A percentile compares a stretch with the other conserved stretches of the same genome.
These are phyloP conservation scores for Dysdera silvatica DNA, from an alignment of 1,140 invertebrate species.

Conservation along the genomic window DNA sequence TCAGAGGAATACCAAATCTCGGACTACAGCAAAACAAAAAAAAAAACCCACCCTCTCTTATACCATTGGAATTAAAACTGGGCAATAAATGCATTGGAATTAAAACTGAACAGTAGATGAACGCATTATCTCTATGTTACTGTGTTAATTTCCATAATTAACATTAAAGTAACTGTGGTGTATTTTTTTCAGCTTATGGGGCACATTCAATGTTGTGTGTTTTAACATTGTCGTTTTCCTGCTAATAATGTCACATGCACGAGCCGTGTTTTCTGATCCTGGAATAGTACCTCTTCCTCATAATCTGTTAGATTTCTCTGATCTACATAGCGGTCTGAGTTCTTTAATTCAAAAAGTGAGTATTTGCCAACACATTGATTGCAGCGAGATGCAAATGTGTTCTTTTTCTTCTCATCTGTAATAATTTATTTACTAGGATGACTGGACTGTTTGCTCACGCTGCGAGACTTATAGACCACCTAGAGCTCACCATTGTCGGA, in stretches of 20 bases:
- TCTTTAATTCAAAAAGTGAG: constrained; percentile 24
- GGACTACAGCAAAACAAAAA: no score
- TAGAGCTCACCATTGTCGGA: constrained; percentile 77
- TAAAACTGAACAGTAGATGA: no score
- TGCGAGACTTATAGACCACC: constrained; percentile 79
- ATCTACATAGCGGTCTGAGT: constrained; percentile 56
- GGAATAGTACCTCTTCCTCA: constrained; percentile 76
- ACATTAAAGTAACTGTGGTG: constrained; percentile 24
- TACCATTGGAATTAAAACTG: constrained; percentile 24
- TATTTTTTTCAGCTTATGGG: constrained; percentile 64
- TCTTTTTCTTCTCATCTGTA: constrained; percentile 22
- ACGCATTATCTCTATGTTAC: no score
- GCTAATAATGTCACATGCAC: constrained; percentile 63
- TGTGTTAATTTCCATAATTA: constrained; percentile 17
- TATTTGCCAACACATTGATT: no score
- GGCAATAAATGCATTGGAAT: no score
- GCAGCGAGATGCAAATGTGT: not conserved
- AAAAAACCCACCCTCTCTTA: constrained; percentile 13
- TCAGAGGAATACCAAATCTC: no score
- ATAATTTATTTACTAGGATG: constrained; percentile 46
- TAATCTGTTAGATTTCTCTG: constrained; percentile 74
- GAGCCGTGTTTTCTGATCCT: constrained; percentile 80
- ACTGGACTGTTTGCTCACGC: constrained; percentile 76
- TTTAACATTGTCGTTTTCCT: constrained; percentile 75
- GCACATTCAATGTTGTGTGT: constrained; percentile 66